Base-by-base conservation (phyloP, 1,140 invertebrate species). In the Wiebesia pumilae region DNA sequence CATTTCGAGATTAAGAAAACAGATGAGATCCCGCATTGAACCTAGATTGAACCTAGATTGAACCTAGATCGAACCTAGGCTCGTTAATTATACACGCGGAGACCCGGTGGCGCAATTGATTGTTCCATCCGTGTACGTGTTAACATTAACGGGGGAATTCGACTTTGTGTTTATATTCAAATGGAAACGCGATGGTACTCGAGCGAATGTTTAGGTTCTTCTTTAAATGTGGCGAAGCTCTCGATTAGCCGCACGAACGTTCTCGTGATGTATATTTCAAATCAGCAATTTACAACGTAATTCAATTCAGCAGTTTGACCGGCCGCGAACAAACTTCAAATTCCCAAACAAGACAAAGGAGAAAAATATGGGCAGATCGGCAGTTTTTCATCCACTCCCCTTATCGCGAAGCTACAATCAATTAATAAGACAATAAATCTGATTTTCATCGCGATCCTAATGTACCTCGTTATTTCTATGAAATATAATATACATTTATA, bases 221-320 rank as follows among this genome's bases (percentile, higher is more conserved):
- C 10, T 62, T 4, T 27, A 7, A 62, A 3, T 27, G 58, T 2
- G 3, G 54, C 27, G 58, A 27, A 62, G 27, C 21, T 62, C 24
- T 62, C 58, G 27, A 62, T 62, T 62, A 62, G 27, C 27, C 27
- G 58, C 58, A 62, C 58, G 27, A 62, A 27, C 27, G 27, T 6
- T 27, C 3, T 27, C 24, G 27, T 27, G 6, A 38, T 71, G 69
- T 73, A 24, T 54, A 16, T 54, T 54, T 40, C 51, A 51, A 83
- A 77, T 83, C 24, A 77, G 33, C 51, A 77, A 83, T 83, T 83
- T 62, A 58, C 40, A 27, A 73, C 14, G 19, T 14, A 40, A 40
- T 21, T 40, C n/a, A n/a, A 21, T 58, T 58, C 19, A 58, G 10
- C 10, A 58, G 54, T 58, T n/a, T 58, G 54, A 73, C 35, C 33